A percentile compares a stretch with the other conserved stretches of the same genome.
phyloP scores from a whole-genome alignment of 2,888 invertebrate genomes.

The Coleophora flavipennella region DNA sequence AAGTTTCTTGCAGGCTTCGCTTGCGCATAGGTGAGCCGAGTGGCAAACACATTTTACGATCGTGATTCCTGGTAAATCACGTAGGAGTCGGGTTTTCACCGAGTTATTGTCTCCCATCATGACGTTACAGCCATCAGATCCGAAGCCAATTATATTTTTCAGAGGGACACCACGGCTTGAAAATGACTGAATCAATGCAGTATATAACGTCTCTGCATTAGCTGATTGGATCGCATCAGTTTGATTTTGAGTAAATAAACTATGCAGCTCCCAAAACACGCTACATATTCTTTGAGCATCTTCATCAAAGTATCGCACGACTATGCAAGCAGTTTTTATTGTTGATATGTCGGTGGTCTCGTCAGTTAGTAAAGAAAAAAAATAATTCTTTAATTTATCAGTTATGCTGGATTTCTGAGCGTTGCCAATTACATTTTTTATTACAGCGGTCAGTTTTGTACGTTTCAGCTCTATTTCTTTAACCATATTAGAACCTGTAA shows the following conservation, averaged over 20 bases:
- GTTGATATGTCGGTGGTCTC: conserved; percentile 24
- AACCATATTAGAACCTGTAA: conserved; percentile 21
- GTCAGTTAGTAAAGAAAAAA: conserved; percentile 22
- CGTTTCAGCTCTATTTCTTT: conserved; percentile 11
- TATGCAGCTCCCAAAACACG: conserved; percentile 13
- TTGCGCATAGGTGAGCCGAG: conserved; percentile 23
- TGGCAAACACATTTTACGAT: conserved; percentile 27
- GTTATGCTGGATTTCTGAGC: conserved; percentile 18
- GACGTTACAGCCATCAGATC: conserved; percentile 25
- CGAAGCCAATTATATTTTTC: conserved; percentile 27
- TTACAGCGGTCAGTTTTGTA: not conserved
- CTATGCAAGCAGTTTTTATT: conserved; percentile 20
- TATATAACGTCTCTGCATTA: conserved; percentile 9
- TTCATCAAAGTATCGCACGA: conserved; percentile 19
- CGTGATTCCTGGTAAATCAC: conserved; percentile 19
- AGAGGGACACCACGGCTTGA: conserved; percentile 15
- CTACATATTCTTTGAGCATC: conserved; percentile 13
- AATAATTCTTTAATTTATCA: conserved; percentile 15
- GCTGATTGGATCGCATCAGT: conserved; percentile 2
- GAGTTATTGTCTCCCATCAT: conserved; percentile 27
- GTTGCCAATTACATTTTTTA: conserved; percentile 21
- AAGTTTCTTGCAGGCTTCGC: conserved; percentile 13
- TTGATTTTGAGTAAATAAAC: conserved; percentile 9
- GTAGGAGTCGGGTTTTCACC: conserved; percentile 18
- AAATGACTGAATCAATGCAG: conserved; percentile 11